Base-by-base conservation (phyloP, 2,888 invertebrate species). In the Hemithea aestivaria region DNA sequence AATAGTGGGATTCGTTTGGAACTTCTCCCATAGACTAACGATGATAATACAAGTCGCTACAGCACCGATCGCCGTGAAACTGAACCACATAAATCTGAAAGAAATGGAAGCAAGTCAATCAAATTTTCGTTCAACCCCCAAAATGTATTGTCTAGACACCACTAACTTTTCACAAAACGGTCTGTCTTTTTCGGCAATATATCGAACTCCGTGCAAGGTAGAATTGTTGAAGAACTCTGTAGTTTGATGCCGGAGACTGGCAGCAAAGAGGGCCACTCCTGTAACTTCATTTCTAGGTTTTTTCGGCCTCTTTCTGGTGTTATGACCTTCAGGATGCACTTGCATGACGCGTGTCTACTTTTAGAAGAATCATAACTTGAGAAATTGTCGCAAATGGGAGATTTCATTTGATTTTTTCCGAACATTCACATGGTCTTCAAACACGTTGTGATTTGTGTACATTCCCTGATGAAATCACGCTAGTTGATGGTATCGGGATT, bases 1-100 rank as follows among this genome's bases (percentile, higher is more conserved):
- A 35, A 94, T 93, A 0, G 94, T 94, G 2, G 95, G 94, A 78
- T 93, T 93, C 0, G 93, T 94, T 83, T 94, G 93, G 70, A 95
- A 95, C 69, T 94, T 94, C 58, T 93, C 91, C 94, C 94, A 93
- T 20, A 94, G 82, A 58, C 92, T 93, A 27, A 91, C 89, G 33
- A 95, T 94, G 44, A 94, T 94, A 25, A 92, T 90, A 47, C 91
- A 87, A 0, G 93, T 92, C 0, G 93, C 91, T 0, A 92, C 89
- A 0, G 92, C 89, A 1, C 94, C 93, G 29, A 89, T 78, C 5
- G 89, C 85, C 5, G 93, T 92, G 58, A 93, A 93, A 55, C 91
- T 88, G 62, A 94, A 93, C 95, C 95, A 95, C 89, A 93, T 90
- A 59, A 94, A 91, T 66, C 94, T 94, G 66, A 11, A 73, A 70